Conservation (phyloP, 2,888 invertebrate species). For the Dorcus parallelipipedus region DNA sequence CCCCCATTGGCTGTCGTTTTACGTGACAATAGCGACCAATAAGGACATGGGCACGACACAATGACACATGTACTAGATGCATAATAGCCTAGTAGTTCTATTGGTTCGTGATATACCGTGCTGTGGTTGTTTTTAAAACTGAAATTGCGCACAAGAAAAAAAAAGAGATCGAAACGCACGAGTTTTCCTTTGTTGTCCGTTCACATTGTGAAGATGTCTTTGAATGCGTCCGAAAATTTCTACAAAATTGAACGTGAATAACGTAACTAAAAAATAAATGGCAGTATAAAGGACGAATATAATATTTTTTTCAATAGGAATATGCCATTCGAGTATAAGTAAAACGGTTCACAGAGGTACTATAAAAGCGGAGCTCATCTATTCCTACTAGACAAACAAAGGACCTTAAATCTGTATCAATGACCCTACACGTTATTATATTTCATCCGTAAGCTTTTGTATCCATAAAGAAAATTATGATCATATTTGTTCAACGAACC, state of each 20-base stretch:
- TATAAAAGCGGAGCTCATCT: constrained; percentile 1
- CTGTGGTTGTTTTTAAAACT: too few species aligned
- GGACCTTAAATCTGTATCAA: constrained; percentile 14
- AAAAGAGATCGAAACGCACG: too few species aligned
- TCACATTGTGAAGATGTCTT: too few species aligned
- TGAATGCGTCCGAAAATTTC: constrained; percentile 2
- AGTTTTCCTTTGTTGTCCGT: too few species aligned
- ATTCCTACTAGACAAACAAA: constrained; percentile 1
- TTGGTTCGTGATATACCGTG: too few species aligned
- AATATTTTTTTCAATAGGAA: constrained; percentile 8
- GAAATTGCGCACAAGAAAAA: too few species aligned
- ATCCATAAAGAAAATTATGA: constrained; percentile 14
- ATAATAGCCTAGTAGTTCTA: too few species aligned
- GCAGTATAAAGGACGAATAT: constrained; percentile 15
- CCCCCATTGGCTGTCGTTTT: constrained; percentile 36
- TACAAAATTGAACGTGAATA: constrained; percentile 13
- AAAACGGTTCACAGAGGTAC: neutral
- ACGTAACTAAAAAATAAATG: constrained; percentile 19
- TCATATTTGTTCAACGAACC: constrained; percentile 15
- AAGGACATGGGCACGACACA: constrained; percentile 27
- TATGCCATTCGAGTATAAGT: neutral
- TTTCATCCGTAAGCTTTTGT: neutral
- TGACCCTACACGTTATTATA: constrained; percentile 1
- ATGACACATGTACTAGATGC: constrained; percentile 27
- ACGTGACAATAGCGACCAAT: constrained; percentile 45